A percentile compares a stretch with the other conserved stretches of the same genome.
Conservation (phyloP, 2,888 invertebrate genomes). For the Fissipunctia ypsillon region DNA sequence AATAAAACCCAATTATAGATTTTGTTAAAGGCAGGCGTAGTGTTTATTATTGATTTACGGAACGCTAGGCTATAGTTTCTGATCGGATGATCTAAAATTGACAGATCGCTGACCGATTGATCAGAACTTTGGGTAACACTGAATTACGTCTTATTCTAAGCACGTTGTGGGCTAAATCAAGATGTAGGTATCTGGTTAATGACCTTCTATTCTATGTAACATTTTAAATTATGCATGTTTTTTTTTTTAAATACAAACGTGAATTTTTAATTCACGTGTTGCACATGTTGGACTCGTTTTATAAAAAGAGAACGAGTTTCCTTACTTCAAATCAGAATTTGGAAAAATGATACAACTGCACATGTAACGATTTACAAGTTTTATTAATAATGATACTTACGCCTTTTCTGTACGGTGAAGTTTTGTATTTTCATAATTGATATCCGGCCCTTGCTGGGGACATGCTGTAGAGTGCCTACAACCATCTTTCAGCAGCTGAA, state of each 20-base stretch:
- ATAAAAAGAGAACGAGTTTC: neutral
- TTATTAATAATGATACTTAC: slow-evolving; percentile 75
- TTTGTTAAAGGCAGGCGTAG: neutral
- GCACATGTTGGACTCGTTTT: no score
- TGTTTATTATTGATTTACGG: slow-evolving; percentile 5
- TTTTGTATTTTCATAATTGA: slow-evolving; percentile 85
- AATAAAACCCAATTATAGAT: neutral
- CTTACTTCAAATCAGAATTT: neutral
- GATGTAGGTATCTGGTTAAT: neutral
- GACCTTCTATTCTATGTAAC: neutral
- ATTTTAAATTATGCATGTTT: neutral
- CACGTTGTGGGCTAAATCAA: no score
- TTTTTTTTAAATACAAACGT: slow-evolving; percentile 1
- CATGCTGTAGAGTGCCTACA: slow-evolving; percentile 81
- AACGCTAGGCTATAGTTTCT: no score
- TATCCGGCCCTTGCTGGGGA: slow-evolving; percentile 83
- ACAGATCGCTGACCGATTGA: neutral
- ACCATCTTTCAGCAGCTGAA: slow-evolving; percentile 81
- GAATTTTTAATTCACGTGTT: slow-evolving; percentile 1
- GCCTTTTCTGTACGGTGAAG: slow-evolving; percentile 81
- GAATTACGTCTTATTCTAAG: neutral
- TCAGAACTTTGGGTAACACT: neutral
- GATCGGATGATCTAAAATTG: neutral
- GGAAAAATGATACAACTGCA: neutral
- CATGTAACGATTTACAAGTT: neutral